A percentile compares a stretch with the other conserved stretches of the same genome.
phyloP scores from a whole-genome alignment of 2,113 vertebrate genomes.

The Eublepharis macularius region DNA sequence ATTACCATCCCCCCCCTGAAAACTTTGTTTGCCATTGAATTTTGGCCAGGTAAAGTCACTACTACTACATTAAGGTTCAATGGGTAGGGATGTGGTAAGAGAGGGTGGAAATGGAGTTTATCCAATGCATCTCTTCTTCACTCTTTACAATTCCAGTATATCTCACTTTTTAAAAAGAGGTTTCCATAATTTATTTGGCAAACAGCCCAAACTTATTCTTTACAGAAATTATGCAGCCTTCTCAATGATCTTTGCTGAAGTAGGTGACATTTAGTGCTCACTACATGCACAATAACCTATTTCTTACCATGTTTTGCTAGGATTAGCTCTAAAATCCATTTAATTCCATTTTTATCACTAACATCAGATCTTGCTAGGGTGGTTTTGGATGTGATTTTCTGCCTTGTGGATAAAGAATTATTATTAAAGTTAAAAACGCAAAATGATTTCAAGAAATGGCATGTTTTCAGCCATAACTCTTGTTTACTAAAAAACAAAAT shows the following conservation, averaged over 20 bases:
- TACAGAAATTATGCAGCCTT: not conserved
- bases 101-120: not conserved
- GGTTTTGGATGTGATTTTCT: not conserved
- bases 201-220: not conserved
- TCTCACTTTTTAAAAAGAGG: not conserved
- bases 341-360: not conserved
- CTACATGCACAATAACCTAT: not conserved
- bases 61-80: not conserved
- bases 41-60: not conserved
- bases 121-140: not conserved
- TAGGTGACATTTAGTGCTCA: not conserved
- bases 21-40: not conserved
- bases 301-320: not conserved
- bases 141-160: not conserved
- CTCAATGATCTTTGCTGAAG: not conserved
- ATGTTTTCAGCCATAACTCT: not conserved
- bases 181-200: not conserved
- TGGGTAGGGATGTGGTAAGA: not conserved
- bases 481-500: not conserved
- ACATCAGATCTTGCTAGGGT: not conserved
- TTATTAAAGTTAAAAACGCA: not conserved
- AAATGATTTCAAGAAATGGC: not conserved
- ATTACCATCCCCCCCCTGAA: not conserved
- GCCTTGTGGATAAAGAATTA: not conserved
- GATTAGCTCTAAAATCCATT: not conserved